Evolutionary conservation across 1,140 invertebrate species (phyloP).

Genomic region (Saccostrea glomerata): DNA sequence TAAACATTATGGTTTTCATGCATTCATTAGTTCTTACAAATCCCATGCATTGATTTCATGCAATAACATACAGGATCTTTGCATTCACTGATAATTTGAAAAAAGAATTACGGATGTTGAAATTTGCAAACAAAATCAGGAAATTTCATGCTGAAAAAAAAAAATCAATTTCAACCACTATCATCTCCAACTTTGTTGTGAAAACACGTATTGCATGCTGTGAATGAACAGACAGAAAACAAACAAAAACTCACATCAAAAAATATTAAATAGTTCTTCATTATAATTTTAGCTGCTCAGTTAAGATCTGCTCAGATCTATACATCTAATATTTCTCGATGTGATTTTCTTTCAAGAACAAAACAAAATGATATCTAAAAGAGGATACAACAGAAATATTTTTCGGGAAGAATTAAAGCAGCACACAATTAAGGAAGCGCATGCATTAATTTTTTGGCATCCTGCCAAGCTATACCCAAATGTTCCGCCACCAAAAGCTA

Average conservation of each 20-base stretch:
- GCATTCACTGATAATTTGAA: background rate
- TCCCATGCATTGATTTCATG: background rate
- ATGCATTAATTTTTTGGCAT: background rate
- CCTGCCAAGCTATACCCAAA: constrained; percentile 29
- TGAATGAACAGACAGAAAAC: background rate
- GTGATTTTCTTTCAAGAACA: background rate
- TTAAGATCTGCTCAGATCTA: background rate
- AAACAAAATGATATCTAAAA: background rate
- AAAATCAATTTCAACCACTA: background rate
- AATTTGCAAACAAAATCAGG: background rate
- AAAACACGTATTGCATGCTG: background rate
- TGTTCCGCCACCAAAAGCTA: constrained; percentile 37
- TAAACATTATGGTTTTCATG: background rate
- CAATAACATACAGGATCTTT: background rate
- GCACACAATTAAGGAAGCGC: constrained; percentile 10
- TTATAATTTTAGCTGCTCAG: background rate
- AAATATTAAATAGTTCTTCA: background rate
- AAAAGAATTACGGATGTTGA: background rate
- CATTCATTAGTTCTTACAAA: background rate
- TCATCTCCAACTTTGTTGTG: background rate
- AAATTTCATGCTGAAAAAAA: background rate
- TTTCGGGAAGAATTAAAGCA: background rate
- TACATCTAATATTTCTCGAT: background rate
- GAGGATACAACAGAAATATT: background rate
- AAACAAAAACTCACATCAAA: background rate